Conservation (phyloP, 2,888 invertebrate species). For the Andrena marginata region DNA sequence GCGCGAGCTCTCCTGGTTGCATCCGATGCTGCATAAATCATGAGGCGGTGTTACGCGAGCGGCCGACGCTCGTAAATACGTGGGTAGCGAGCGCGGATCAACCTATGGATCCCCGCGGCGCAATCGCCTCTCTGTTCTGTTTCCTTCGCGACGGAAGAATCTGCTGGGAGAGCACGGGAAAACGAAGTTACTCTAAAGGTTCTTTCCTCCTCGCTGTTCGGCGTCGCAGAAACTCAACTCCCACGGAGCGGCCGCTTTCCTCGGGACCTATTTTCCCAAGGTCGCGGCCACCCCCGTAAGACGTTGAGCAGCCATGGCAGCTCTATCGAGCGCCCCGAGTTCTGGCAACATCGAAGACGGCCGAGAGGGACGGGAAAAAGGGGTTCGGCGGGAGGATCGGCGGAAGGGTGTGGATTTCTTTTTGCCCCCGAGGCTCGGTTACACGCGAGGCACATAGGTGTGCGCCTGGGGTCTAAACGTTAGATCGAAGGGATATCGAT, state of each 20-base stretch:
- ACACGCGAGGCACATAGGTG: conserved; percentile 36
- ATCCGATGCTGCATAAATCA: conserved; percentile 28
- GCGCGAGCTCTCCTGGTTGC: not conserved
- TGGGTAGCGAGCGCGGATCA: no score
- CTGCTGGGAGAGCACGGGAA: no score
- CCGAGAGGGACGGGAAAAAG: not conserved
- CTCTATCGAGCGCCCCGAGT: conserved; percentile 31
- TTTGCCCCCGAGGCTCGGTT: conserved; percentile 31
- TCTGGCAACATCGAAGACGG: conserved; percentile 2
- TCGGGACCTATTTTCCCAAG: conserved; percentile 24
- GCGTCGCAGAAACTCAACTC: not conserved
- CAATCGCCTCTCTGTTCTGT: no score
- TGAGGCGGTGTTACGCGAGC: conserved; percentile 28
- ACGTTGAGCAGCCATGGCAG: not conserved
- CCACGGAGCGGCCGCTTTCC: not conserved
- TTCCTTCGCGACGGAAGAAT: no score
- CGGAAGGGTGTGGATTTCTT: conserved; percentile 9
- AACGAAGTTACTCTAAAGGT: no score
- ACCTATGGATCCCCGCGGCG: no score
- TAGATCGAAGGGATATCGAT: conserved; percentile 74
- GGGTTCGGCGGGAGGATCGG: not conserved
- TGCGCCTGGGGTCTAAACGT: conserved; percentile 31
- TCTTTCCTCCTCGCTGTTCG: no score
- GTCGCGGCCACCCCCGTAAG: not conserved
- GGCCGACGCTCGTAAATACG: no score